phyloP scores from a whole-genome alignment of 2,797 vertebrate genomes.

The Australoheros facetus region DNA sequence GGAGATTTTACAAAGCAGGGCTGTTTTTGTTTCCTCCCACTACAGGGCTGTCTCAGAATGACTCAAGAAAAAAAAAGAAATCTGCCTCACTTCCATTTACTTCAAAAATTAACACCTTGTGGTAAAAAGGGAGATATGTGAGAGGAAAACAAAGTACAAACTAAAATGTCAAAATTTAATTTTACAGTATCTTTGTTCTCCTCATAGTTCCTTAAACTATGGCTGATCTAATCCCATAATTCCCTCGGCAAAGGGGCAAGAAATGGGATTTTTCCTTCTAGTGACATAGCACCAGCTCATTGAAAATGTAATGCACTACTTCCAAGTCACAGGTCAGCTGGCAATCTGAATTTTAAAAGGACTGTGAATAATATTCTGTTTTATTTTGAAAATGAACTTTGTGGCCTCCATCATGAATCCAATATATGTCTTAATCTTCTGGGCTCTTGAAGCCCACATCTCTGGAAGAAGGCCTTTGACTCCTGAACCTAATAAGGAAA shows the following conservation, averaged over 20 bases:
- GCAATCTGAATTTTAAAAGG: slow-evolving; percentile 99
- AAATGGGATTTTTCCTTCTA: slow-evolving; percentile 81
- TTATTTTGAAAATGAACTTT: slow-evolving; percentile 99
- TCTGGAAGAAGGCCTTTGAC: slow-evolving; percentile 96
- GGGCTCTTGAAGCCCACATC: slow-evolving; percentile 95
- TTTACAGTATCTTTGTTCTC: slow-evolving; percentile 48
- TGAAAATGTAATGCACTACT: slow-evolving; percentile 99
- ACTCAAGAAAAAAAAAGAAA: slow-evolving; percentile 24
- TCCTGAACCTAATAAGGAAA: slow-evolving; percentile 99
- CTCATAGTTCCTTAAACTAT: slow-evolving; percentile 64
- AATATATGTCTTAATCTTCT: slow-evolving; percentile 99
- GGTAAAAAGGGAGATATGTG: slow-evolving; percentile 5
- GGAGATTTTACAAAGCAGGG: slow-evolving; percentile 87
- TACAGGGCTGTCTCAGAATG: slow-evolving; percentile 43
- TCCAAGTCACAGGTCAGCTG: slow-evolving; percentile 98
- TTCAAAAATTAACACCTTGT: slow-evolving; percentile 38
- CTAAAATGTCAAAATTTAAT: slow-evolving; percentile 28
- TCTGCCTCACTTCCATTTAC: slow-evolving; percentile 30
- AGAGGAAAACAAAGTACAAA: slow-evolving; percentile 44
- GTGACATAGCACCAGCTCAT: slow-evolving; percentile 91
- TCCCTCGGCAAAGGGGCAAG: slow-evolving; percentile 78
- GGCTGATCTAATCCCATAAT: slow-evolving; percentile 77
- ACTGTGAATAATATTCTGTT: slow-evolving; percentile 99
- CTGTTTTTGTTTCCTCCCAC: slow-evolving; percentile 46
- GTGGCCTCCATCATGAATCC: slow-evolving; percentile 99